Conservation (phyloP, 92 coral and sea anemone species). For the Palythoa grandiflora region DNA sequence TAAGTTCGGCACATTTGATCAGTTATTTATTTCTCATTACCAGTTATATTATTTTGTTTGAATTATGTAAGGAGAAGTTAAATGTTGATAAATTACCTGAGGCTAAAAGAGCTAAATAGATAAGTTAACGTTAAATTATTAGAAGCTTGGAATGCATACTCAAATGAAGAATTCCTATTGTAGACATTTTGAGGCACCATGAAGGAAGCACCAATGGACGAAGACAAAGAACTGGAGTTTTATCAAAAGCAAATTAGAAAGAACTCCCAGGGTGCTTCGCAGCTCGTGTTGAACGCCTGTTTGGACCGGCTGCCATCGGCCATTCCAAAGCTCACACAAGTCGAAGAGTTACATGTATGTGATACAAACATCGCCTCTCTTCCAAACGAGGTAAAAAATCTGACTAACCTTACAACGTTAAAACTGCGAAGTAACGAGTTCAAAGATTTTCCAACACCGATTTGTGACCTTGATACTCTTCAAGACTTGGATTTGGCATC, state of each 20-base stretch:
- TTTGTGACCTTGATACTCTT: conserved; percentile 40
- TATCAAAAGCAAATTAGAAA: neutral
- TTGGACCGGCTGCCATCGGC: conserved; percentile 42
- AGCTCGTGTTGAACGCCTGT: conserved; percentile 38
- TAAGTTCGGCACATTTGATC: neutral
- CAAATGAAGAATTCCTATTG: too few species aligned
- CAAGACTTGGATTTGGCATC: conserved; percentile 24
- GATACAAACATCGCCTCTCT: conserved; percentile 35
- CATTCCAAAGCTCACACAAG: conserved; percentile 41
- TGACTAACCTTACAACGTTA: conserved; percentile 36
- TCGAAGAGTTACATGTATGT: conserved; percentile 41
- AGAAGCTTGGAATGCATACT: too few species aligned
- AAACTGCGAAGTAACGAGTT: conserved; percentile 46
- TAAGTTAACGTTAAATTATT: too few species aligned
- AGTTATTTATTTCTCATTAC: neutral
- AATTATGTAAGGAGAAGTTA: too few species aligned
- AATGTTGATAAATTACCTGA: too few species aligned
- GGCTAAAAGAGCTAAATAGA: too few species aligned
- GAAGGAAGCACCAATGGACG: neutral
- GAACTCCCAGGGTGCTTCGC: conserved; percentile 6
- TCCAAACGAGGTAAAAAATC: conserved; percentile 29
- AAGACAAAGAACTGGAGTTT: neutral
- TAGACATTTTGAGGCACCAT: neutral
- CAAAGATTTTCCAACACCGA: conserved; percentile 39
- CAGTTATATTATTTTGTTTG: too few species aligned